A percentile compares a stretch with the other conserved stretches of the same genome.
Conservation (phyloP, 2,888 invertebrate species). For the Apoda limacodes region DNA sequence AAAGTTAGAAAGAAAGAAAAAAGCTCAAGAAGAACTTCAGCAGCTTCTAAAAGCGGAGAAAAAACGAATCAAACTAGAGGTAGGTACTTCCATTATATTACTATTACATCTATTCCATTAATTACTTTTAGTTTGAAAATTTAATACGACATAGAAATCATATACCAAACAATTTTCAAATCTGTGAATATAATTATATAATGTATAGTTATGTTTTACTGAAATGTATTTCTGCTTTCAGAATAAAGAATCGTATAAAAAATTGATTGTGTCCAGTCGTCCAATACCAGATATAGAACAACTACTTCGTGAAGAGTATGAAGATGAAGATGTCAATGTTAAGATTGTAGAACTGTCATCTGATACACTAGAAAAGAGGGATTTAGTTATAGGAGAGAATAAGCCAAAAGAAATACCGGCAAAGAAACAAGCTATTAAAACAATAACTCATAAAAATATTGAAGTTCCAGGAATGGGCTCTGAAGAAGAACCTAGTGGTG, state of each 20-base stretch:
- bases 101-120: too few relatives aligned
- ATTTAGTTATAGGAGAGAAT: conserved; percentile 80
- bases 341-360: conserved; percentile 82
- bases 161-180: too few relatives aligned
- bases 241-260: conserved; percentile 79
- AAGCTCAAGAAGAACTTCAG: conserved; percentile 79
- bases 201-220: too few relatives aligned
- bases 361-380: conserved; percentile 75
- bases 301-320: conserved; percentile 76
- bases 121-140: too few relatives aligned
- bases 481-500: conserved; percentile 33
- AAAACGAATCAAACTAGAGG: conserved; percentile 80
- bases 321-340: conserved; percentile 82
- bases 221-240: conserved; percentile 26
- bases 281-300: conserved; percentile 78
- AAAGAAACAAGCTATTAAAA: conserved; percentile 26
- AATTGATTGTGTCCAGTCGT: conserved; percentile 77
- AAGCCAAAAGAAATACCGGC: conserved; percentile 42
- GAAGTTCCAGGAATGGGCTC: conserved; percentile 49
- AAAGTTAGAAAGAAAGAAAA: conserved; percentile 80
- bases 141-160: too few relatives aligned
- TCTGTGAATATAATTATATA: too few relatives aligned
- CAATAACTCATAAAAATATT: conserved; percentile 21
- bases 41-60: conserved; percentile 79
- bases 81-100: too few relatives aligned